Base-by-base conservation (phyloP, 2,797 vertebrate species). In the Mus minutoides region DNA sequence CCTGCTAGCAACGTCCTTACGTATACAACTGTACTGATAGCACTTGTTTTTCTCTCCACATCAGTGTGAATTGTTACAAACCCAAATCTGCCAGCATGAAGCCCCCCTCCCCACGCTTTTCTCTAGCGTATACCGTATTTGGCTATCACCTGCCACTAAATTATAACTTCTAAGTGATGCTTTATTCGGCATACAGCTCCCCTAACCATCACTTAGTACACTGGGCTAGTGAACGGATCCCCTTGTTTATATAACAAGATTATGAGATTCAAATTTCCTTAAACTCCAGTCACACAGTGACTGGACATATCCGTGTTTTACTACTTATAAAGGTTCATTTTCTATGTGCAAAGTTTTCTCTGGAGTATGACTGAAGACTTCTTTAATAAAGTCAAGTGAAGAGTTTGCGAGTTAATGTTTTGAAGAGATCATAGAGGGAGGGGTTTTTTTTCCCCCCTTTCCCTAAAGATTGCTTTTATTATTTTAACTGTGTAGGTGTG, bases 261-360 rank as follows among this genome's bases (percentile, higher is more conserved):
- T 31, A 37, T 34, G 29, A 91, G 37, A 96, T 46, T 89, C 29
- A 69, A 84, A 71, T 90, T 91, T 91, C 69, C 75, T 90, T 82
- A 62, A 82, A n/a, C 3, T 76, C 78, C 5, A 75, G 62, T 80
- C 62, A 88, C 34, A 93, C 62, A 91, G 31, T 14, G 12, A 83
- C 12, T 60, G n/a, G 5, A 84, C 31, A 71, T 1, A 69, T 6
- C 49, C 9, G 22, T 10, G 16, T 46, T 79, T 79, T 85, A 49
- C 84, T 78, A 95, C 56, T 88, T 16, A 71, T 40, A 58, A 85
- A 95, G 90, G 82, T 26, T 88, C 22, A 94, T 62, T 89, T 83
- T 43, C 87, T 95, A 37, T 56, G 75, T 91, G 37, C 49, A 92
- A 76, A 75, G 84, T 26, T 73, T 95, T 97, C 58, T 94, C 75